Evolutionary conservation across 2,797 vertebrate genomes (phyloP).

Genomic region (Pseudochirops cupreus): DNA sequence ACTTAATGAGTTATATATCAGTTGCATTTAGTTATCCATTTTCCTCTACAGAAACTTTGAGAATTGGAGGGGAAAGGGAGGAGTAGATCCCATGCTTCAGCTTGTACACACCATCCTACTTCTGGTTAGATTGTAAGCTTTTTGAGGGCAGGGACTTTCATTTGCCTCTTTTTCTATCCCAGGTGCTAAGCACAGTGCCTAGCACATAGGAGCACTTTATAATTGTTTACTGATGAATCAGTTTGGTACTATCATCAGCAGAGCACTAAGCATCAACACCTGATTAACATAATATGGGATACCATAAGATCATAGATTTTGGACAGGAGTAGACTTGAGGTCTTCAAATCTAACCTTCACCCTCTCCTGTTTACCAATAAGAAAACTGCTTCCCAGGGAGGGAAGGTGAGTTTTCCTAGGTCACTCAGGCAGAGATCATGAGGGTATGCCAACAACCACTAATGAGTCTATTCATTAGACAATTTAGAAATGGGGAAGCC

Average conservation of each 20-base stretch:
- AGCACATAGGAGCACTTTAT: background rate
- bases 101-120: background rate
- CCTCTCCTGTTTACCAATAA: background rate
- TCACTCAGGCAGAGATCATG: background rate
- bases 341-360: background rate
- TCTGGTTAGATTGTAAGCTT: background rate
- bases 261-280: background rate
- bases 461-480: background rate
- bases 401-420: background rate
- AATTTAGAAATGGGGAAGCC: background rate
- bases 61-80: background rate
- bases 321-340: background rate
- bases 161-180: background rate
- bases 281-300: background rate
- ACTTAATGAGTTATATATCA: background rate
- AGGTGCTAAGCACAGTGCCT: background rate
- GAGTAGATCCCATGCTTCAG: background rate
- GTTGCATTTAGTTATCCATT: background rate
- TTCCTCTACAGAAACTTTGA: background rate
- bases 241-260: background rate
- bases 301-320: background rate
- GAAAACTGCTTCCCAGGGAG: background rate
- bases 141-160: background rate
- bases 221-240: background rate
- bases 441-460: background rate